These are phyloP conservation scores for Vulpes lagopus DNA, from an alignment of 2,113 vertebrate genomes.

Conservation along the genomic window DNA sequence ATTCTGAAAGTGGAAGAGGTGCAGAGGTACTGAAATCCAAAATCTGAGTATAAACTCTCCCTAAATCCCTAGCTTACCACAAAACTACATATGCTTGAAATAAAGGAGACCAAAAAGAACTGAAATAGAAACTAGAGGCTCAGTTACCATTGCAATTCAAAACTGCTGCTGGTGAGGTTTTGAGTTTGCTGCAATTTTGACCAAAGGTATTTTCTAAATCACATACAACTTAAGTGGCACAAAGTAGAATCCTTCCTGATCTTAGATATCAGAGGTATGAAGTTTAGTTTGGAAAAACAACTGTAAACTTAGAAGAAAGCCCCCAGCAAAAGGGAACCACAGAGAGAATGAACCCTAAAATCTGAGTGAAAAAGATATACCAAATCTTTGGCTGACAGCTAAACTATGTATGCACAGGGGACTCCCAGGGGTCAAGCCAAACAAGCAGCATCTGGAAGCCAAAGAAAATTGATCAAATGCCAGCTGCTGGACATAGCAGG, in stretches of 20 bases:
- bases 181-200: neutral
- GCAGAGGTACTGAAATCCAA: neutral
- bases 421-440: neutral
- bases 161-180: neutral
- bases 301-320: neutral
- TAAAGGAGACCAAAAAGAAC: neutral
- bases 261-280: neutral
- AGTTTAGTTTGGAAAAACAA: neutral
- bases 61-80: neutral
- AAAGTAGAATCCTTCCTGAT: neutral
- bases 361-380: neutral
- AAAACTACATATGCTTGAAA: neutral
- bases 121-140: neutral
- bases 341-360: neutral
- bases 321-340: neutral
- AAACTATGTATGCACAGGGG: neutral
- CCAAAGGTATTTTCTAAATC: neutral
- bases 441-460: neutral
- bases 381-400: neutral
- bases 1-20: neutral
- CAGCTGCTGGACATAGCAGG: no score
- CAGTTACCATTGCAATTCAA: neutral
- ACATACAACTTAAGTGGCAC: neutral
- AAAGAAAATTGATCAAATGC: neutral
- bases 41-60: neutral